A percentile compares a stretch with the other conserved stretches of the same genome.
These are phyloP conservation scores for Paratrypauchen microcephalus DNA, from an alignment of 2,797 vertebrate genomes.

Conservation along the genomic window DNA sequence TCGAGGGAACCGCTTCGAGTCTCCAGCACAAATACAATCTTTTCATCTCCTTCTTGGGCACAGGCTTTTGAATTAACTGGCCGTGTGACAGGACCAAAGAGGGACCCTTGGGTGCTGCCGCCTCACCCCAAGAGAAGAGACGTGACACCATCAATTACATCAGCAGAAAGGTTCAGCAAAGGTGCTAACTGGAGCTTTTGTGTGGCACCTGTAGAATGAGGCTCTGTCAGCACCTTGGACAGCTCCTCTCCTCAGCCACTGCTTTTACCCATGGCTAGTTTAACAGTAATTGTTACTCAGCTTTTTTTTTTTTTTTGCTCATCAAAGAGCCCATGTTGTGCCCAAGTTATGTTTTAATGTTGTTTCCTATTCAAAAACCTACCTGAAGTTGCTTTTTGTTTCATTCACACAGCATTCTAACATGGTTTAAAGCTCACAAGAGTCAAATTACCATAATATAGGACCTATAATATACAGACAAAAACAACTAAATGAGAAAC, in stretches of 20 bases:
- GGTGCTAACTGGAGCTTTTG: conserved; percentile 40
- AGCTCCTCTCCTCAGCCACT: conserved; percentile 20
- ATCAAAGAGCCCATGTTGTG: too few species aligned
- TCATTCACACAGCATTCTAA: too few species aligned
- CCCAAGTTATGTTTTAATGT: too few species aligned
- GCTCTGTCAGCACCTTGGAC: conserved; percentile 46
- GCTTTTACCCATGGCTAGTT: neutral
- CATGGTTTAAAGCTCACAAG: too few species aligned
- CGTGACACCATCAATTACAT: conserved; percentile 63
- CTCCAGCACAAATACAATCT: conserved; percentile 56
- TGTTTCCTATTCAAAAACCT: too few species aligned
- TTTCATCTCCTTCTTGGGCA: conserved; percentile 51
- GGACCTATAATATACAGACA: too few species aligned
- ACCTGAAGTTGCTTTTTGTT: too few species aligned
- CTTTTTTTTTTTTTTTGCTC: too few species aligned
- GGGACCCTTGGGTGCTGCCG: conserved; percentile 27
- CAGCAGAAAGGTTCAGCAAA: conserved; percentile 43
- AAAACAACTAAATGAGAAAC: too few species aligned
- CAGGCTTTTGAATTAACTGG: conserved; percentile 55
- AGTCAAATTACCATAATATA: too few species aligned
- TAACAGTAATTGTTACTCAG: too few species aligned
- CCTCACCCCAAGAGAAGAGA: conserved; percentile 42
- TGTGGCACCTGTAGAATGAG: conserved; percentile 39
- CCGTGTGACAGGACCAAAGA: conserved; percentile 41
- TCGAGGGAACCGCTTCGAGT: conserved; percentile 47